Conservation (phyloP, 2,113 vertebrate species). For the Etia nguti region DNA sequence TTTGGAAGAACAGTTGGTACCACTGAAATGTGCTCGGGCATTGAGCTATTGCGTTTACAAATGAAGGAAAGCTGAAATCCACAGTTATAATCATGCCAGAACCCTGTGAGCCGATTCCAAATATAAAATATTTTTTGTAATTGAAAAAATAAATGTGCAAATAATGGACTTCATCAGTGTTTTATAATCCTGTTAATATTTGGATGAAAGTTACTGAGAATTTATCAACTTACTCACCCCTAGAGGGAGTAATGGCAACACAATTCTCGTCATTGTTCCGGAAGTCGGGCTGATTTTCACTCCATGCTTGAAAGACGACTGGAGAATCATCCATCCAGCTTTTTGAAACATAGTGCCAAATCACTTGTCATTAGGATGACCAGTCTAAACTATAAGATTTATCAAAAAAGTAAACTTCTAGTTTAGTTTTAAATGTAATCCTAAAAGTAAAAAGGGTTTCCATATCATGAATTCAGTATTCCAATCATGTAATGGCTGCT, state of each 20-base stretch:
- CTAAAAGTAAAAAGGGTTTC: neutral
- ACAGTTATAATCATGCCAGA: constrained; percentile 86
- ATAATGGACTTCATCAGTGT: neutral
- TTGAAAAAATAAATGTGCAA: neutral
- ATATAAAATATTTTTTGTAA: neutral
- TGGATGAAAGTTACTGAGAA: neutral
- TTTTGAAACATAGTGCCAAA: neutral
- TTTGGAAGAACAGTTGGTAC: constrained; percentile 65
- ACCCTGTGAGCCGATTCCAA: constrained; percentile 63
- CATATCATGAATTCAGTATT: neutral
- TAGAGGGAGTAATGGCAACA: constrained; percentile 74
- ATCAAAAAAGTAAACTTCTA: neutral
- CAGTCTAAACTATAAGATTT: neutral
- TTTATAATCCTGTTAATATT: neutral
- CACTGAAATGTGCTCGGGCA: constrained; percentile 76
- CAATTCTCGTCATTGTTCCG: constrained; percentile 79
- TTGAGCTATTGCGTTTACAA: constrained; percentile 79
- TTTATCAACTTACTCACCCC: constrained; percentile 71
- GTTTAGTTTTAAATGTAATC: neutral
- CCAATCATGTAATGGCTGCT: neutral
- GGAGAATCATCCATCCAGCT: constrained; percentile 89
- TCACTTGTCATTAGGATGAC: neutral
- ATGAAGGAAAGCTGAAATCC: constrained; percentile 76
- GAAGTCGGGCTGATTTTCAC: constrained; percentile 84
- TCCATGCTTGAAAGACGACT: constrained; percentile 80